Base-by-base conservation (phyloP, 2,888 invertebrate species). In the Craniophora ligustri region DNA sequence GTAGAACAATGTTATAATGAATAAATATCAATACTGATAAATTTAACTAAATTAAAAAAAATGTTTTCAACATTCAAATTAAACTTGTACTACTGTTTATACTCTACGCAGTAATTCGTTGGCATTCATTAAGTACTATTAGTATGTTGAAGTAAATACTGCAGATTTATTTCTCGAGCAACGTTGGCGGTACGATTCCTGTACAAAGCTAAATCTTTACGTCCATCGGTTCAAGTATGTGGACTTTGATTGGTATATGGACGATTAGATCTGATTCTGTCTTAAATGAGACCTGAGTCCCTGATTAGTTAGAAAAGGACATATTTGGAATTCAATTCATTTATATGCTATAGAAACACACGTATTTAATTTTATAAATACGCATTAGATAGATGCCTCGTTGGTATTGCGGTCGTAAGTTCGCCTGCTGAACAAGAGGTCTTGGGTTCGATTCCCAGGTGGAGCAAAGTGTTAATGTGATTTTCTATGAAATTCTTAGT, bases 131-230 rank as follows among this genome's bases (percentile, higher is more conserved):
- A 53, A 50, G 10, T 53, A 19, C 44, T 53, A 26, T 53, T 51
- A 51, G 41, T 62, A 62, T 49, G 49, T 66, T 48, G 32, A 64
- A 72, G 56, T 72, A 74, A 67, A 74, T 70, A 50, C 44, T 23
- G 28, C 47, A 41, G 48, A 63, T 72, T 55, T 61, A 60, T 58
- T 61, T 50, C 49, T 42, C 14, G 10, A 19, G 19, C 47, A 28
- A 30, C 11, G 36, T 46, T 50, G 67, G 54, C 40, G 51, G 47
- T 51, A 11, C 41, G 16, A 6, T 19, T 30, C 31, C 16, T 32
- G 21, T 16, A 36, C 36, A 46, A 53, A 49, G 39, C 49, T 49
- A 41, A 31, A 39, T 44, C 30, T 35, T 16, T 14, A 19, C 34
- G 5, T 30, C 32, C 39, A 42, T 41, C 18, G 39, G 38, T 39